phyloP scores from a whole-genome alignment of 2,888 invertebrate species.

The Malacosoma neustria region DNA sequence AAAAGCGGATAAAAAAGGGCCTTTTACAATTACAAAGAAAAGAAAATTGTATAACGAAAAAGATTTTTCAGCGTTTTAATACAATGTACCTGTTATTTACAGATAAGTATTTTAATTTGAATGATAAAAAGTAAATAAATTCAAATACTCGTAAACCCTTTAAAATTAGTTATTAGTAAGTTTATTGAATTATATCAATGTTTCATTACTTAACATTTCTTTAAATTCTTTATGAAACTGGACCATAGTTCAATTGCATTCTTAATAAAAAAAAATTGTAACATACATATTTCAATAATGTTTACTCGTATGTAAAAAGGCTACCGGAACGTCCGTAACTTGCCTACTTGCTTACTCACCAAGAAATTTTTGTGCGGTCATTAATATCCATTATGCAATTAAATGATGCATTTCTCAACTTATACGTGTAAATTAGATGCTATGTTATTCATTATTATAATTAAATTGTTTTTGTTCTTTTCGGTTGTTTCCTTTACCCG shows the following conservation, averaged over 20 bases:
- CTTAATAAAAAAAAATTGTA: too few species aligned
- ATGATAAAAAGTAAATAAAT: too few species aligned
- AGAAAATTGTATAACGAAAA: constrained; percentile 59
- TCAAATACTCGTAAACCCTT: too few species aligned
- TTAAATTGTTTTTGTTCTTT: neutral
- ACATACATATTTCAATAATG: too few species aligned
- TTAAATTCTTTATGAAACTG: too few species aligned
- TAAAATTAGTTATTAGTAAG: too few species aligned
- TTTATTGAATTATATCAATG: too few species aligned
- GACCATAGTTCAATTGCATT: too few species aligned
- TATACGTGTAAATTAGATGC: neutral
- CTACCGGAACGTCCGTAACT: neutral
- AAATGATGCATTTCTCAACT: neutral
- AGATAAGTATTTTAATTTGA: too few species aligned
- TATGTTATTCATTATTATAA: neutral
- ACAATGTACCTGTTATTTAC: too few species aligned
- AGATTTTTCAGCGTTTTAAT: constrained; percentile 51
- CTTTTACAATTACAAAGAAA: constrained; percentile 57
- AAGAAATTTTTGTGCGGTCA: neutral
- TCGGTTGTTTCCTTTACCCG: neutral
- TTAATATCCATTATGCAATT: neutral
- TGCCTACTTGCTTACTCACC: neutral
- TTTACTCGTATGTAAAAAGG: too few species aligned
- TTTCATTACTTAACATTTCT: too few species aligned
- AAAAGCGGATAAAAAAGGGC: constrained; percentile 49